A percentile compares a stretch with the other conserved stretches of the same genome.
These are phyloP conservation scores for Spisula solida DNA, from an alignment of 2,888 invertebrate genomes.

Conservation along the genomic window DNA sequence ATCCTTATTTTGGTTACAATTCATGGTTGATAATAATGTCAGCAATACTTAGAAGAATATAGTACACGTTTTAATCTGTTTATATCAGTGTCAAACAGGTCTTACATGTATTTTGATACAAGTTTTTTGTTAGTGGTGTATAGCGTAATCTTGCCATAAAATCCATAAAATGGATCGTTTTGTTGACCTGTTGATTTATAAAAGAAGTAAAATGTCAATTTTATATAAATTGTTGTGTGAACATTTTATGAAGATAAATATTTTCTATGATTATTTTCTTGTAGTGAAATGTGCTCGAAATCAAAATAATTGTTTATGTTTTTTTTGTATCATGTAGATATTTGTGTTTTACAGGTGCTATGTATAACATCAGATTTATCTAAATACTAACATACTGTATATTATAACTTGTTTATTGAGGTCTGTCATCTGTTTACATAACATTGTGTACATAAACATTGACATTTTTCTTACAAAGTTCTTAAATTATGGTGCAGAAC, in stretches of 20 bases:
- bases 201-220: neutral
- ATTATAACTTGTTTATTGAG: neutral
- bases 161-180: slow-evolving; percentile 43
- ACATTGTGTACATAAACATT: too few species aligned
- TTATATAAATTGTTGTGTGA: slow-evolving; percentile 22
- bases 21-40: too few species aligned
- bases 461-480: too few species aligned
- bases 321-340: neutral
- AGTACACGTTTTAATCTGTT: too few species aligned
- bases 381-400: neutral
- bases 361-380: slow-evolving; percentile 7
- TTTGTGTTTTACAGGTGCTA: slow-evolving; percentile 13
- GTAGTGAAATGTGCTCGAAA: slow-evolving; percentile 42
- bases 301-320: slow-evolving; percentile 38
- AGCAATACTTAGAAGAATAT: too few species aligned
- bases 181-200: neutral
- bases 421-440: neutral
- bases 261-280: slow-evolving; percentile 28
- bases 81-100: neutral
- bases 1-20: too few species aligned
- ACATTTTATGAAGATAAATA: neutral
- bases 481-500: too few species aligned
- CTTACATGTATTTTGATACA: slow-evolving; percentile 13
- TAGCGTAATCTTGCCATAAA: slow-evolving; percentile 46
- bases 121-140: neutral